Conservation (phyloP, 2,113 vertebrate genomes). For the Ptychochromis oligacanthus region DNA sequence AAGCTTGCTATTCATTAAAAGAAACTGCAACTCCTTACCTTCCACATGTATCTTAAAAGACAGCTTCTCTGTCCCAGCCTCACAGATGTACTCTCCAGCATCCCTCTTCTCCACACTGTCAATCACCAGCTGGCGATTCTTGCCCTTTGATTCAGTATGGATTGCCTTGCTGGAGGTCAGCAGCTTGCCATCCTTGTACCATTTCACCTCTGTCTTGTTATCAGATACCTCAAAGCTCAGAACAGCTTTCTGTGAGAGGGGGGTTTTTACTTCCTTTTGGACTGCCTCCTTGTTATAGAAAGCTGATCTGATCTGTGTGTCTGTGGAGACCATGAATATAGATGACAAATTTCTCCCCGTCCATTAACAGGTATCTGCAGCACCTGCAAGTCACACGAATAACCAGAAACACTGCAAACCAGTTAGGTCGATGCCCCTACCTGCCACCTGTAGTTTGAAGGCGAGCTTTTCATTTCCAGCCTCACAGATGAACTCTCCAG, state of each 20-base stretch:
- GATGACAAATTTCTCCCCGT: neutral
- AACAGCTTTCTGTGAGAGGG: conserved; percentile 70
- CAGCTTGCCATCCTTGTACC: conserved; percentile 83
- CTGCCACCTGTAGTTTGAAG: neutral
- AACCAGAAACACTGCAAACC: neutral
- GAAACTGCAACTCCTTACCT: conserved; percentile 71
- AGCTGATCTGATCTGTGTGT: neutral
- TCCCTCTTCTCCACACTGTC: conserved; percentile 82
- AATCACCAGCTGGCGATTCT: conserved; percentile 73
- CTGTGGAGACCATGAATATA: neutral
- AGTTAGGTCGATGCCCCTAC: conserved; percentile 1
- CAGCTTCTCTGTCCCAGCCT: conserved; percentile 78
- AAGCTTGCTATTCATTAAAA: neutral
- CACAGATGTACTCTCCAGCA: conserved; percentile 83
- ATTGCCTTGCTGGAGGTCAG: conserved; percentile 74
- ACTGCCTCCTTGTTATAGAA: conserved; percentile 80
- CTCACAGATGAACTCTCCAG: neutral
- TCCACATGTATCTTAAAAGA: conserved; percentile 75
- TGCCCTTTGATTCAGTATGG: conserved; percentile 67
- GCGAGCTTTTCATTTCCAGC: rapidly evolving
- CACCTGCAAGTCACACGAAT: neutral
- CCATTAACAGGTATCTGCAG: neutral
- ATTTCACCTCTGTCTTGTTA: conserved; percentile 78
- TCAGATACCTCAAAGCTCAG: conserved; percentile 81
- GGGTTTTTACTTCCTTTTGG: conserved; percentile 79